phyloP scores from a whole-genome alignment of 1,140 invertebrate species.

The Scylla paramamosain region DNA sequence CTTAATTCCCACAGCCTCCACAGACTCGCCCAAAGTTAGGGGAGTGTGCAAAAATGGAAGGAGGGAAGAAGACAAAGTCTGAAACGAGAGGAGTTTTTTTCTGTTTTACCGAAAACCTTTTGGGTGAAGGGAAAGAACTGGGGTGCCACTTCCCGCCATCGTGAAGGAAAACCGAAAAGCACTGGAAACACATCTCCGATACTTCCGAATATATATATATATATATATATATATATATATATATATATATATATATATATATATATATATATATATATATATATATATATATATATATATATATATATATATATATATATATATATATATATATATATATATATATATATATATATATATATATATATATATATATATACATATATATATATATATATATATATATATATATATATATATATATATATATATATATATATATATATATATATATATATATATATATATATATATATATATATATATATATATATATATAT shows the following conservation, averaged over 20 bases:
- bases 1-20: too few species aligned
- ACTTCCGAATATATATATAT: conserved; percentile 28
- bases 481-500: conserved; percentile 56
- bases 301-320: conserved; percentile 48
- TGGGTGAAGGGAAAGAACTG: too few species aligned
- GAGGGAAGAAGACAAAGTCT: too few species aligned
- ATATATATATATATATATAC: neutral
- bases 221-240: conserved; percentile 57
- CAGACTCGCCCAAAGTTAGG: too few species aligned
- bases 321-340: neutral
- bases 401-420: conserved; percentile 59
- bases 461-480: conserved; percentile 54
- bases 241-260: conserved; percentile 57
- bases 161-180: too few species aligned
- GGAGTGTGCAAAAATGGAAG: too few species aligned
- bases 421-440: conserved; percentile 56
- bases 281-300: conserved; percentile 57
- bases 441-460: conserved; percentile 57
- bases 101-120: too few species aligned
- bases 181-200: too few species aligned
- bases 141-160: too few species aligned
- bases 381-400: conserved; percentile 53
- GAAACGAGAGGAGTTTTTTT: too few species aligned
- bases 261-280: conserved; percentile 58
- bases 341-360: neutral